Base-by-base conservation (phyloP, 2,113 vertebrate species). In the Grus americana region DNA sequence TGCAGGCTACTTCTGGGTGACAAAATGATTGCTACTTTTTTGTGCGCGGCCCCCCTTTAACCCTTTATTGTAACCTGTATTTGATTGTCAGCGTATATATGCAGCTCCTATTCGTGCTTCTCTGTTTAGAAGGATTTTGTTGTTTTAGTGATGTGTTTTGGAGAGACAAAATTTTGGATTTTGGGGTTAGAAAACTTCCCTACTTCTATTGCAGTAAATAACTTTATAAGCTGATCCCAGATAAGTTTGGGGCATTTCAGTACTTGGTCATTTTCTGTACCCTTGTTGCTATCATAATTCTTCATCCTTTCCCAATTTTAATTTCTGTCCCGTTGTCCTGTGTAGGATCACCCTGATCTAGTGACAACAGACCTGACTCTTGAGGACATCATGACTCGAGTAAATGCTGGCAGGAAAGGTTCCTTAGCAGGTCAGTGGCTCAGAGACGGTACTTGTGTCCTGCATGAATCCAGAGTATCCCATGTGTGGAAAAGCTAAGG, bases 281-380 rank as follows among this genome's bases (percentile, higher is more conserved):
- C 44, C 10, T 79, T 80, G 22, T n/a, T 46, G 38, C 49, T 85
- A 0, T n/a, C 34, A 30, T 42, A 46, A 61, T 8, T 2, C 44
- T 85, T 90, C 18, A 46, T 62, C 57, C 22, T 70, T 84, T 79
- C 72, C 38, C 68, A 13, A 5, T 66, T 55, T 44, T 93, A 29
- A 49, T 96, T 87, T 34, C 55, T 68, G 1, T 96, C 40, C 66
- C 11, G 2, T 50, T 93, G 15, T 97, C 38, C 65, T 79, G 14
- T 65, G n/a, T 93, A 99, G 99, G 99, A 99, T 94, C 99, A 99
- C 92, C 99, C 99, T 14, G 99, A 99, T 85, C 97, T 99, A 38
- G 97, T 99, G 94, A 99, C 98, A 0, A 98, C 98, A 26, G 99
- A 99, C 49, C 80, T 99, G 88, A 99, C 99, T 54, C 98, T 99